Evolutionary conservation across 1,140 invertebrate species (phyloP), one percentile per base, ranked within the genome.

Genomic region (Theocolax elegans): DNA sequence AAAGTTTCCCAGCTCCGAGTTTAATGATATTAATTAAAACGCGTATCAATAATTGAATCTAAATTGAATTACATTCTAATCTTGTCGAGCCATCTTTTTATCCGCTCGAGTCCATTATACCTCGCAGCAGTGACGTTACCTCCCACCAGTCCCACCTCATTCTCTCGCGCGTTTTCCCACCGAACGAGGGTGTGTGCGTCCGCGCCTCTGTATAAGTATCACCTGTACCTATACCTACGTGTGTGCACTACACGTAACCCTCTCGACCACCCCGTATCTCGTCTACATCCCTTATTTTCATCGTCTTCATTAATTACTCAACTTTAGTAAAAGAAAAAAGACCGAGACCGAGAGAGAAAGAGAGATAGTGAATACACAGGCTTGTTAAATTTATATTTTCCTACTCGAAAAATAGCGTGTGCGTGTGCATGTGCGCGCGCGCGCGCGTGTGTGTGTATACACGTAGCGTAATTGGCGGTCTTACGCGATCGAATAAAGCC

Each of bases 41-140:
- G 72, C 72, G 70, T 76, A 76, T 76, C 74, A 74, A 76, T 76
- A 76, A 76, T 76, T 74, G 70, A 76, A 76, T 76, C 74, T 76
- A 76, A 74, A 76, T 76, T 76, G 74, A 76, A 76, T 76, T 74
- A 76, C 74, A 74, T 72, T 71, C 73, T 76, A 74, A 76, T 76
- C 74, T 76, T 66, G 38, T 13, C 46, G 63, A 70, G 54, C 53
- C 71, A 76, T 74, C 72, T 76, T 76, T 76, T 76, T 76, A 70
- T 72, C 70, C 69, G 54, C 17, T 48, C 4, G 21, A 58, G 65
- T 7, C 42, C 53, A 67, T 58, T 58, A 48, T 58, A 67, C 40
- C 46, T 12, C 19, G 21, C 15, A 13, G n/a, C 59, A 48, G 15
- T 48, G 42, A 31, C n/a, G 23, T 46, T 8, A n/a, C 1, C 19